These are phyloP conservation scores for Catalaphyllia jardinei DNA, from an alignment of 64 coral and sea anemone genomes.

Conservation along the genomic window DNA sequence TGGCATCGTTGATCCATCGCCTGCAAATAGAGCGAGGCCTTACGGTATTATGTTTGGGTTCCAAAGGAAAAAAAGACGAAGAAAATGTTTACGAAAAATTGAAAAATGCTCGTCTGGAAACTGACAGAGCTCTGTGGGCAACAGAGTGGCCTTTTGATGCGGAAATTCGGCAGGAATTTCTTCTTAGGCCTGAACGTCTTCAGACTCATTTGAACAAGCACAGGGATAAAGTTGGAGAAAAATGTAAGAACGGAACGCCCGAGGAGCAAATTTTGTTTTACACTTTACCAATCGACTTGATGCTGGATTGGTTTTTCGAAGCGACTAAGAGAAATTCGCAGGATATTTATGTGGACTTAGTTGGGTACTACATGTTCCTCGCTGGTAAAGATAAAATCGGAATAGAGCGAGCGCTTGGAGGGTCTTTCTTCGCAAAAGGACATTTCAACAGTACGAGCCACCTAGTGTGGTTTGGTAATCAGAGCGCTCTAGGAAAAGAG, in stretches of 20 bases:
- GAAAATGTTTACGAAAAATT: conserved; percentile 2
- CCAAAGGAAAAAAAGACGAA: neutral
- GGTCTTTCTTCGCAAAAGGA: conserved; percentile 45
- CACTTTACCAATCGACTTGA: conserved; percentile 23
- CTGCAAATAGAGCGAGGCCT: conserved; percentile 77
- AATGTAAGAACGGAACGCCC: neutral
- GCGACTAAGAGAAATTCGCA: neutral
- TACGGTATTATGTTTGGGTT: conserved; percentile 65
- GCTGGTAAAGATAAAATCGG: conserved; percentile 63
- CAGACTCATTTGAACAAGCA: neutral
- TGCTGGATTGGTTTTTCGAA: conserved; percentile 37
- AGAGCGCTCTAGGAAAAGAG: conserved; percentile 37
- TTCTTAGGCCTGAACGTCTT: neutral
- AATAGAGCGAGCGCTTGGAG: conserved; percentile 63
- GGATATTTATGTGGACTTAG: neutral
- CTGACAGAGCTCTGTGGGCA: neutral
- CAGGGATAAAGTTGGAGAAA: conserved; percentile 4
- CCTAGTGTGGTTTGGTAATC: conserved; percentile 52
- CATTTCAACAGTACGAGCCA: conserved; percentile 32
- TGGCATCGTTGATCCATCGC: conserved; percentile 68
- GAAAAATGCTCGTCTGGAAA: neutral
- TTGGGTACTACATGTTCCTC: conserved; percentile 61
- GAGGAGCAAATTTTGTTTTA: conserved; percentile 45
- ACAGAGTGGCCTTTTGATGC: conserved; percentile 10
- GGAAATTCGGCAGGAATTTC: neutral